Evolutionary conservation across 2,113 vertebrate species (phyloP), one percentile per base, ranked within the genome.

Genomic region (Anser cygnoides): DNA sequence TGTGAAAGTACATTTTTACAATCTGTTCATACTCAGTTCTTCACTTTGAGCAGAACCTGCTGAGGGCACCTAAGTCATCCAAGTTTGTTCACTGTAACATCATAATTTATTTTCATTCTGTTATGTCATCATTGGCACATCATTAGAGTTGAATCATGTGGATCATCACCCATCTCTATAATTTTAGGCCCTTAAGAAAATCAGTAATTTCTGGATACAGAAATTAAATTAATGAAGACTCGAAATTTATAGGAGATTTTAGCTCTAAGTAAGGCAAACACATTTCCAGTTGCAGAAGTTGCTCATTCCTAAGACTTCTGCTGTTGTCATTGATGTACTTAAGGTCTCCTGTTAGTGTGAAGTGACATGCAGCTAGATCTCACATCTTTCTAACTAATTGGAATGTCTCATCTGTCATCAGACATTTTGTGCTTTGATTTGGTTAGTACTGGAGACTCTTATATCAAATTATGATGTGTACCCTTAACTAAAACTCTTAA

Each of bases 341-440:
- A 95, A 92, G 93, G 87, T 93, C 62, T 95, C 89, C 70, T 66
- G 70, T 96, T 95, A 93, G 83, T 96, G 94, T 94, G 96, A 66
- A 82, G 81, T 83, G 91, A 81, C 92, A 85, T 94, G 78, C 87
- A 97, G 93, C 92, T 94, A 95, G 76, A 78, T 96, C 94, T 96
- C 81, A 65, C 15, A 62, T 97, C 78, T 94, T 92, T 93, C 95
- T 87, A 92, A 75, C 90, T 96, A 87, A 89, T 85, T 96, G 87
- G 80, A 90, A 84, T 87, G 84, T 85, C 92, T 97, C 52, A 74
- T 95, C 86, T 94, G 81, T 96, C 93, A 94, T 94, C 92, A 95
- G 93, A 75, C 91, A 89, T 94, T 95, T 92, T 91, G 70, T 96
- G 92, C 91, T 97, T 97, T 74, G 63, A 79, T 96, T 95, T 97